Percentiles rank a stretch among this genome's conserved stretches.
These are phyloP conservation scores for Drosophila atripex DNA, from an alignment of 2,888 invertebrate genomes.

Conservation along the genomic window DNA sequence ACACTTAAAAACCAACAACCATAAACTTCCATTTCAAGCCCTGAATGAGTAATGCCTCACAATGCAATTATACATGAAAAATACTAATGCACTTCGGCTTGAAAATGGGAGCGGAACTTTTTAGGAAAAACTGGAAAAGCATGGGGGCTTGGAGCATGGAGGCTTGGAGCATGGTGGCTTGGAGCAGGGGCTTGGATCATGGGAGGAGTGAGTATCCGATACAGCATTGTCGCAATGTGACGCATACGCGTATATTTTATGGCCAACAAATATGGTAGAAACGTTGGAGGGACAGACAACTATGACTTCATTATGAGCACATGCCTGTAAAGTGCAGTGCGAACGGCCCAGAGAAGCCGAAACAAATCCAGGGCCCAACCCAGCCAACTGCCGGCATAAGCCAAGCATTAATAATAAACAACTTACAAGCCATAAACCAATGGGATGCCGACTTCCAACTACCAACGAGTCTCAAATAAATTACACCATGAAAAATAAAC, in stretches of 20 bases:
- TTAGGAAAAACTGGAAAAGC: not conserved
- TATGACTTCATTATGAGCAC: conserved; percentile 72
- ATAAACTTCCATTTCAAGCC: no score
- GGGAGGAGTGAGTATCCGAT: not conserved
- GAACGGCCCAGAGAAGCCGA: conserved; percentile 22
- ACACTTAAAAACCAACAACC: no score
- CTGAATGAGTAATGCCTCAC: conserved; percentile 48
- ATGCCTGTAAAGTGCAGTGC: conserved; percentile 59
- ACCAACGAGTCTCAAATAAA: conserved; percentile 58
- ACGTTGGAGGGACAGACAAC: conserved; percentile 38
- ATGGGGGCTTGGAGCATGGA: no score
- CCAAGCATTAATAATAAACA: conserved; percentile 78
- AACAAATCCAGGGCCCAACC: conserved; percentile 13
- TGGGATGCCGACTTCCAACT: conserved; percentile 59
- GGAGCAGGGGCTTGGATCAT: not conserved
- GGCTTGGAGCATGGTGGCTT: no score
- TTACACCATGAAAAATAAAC: conserved; percentile 49
- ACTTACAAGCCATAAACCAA: conserved; percentile 80
- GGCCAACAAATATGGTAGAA: conserved; percentile 56
- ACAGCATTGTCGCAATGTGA: conserved; percentile 62
- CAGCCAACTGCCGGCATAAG: conserved; percentile 56
- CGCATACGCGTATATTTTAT: conserved; percentile 64
- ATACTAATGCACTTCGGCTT: conserved; percentile 46
- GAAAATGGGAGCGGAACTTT: not conserved
- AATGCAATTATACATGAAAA: conserved; percentile 25